A percentile compares a stretch with the other conserved stretches of the same genome.
Conservation (phyloP, 1,140 invertebrate species). For the Psilanteris sp. region DNA sequence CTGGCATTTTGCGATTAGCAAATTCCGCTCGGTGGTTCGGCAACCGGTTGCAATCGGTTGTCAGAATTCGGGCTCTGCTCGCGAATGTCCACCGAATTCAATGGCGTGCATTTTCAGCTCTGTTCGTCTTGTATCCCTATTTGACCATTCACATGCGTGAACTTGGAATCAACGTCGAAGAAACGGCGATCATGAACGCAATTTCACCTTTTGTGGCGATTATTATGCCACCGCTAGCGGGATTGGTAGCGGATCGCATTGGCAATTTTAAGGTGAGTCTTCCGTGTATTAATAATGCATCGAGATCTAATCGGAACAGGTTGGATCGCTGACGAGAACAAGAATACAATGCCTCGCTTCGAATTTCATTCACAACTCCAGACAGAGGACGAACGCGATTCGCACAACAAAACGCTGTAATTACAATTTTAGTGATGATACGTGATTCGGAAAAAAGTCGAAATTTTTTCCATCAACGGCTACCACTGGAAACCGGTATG, state of each 20-base stretch:
- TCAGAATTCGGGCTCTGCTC: not conserved
- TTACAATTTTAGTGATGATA: not conserved
- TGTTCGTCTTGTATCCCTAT: constrained; percentile 90
- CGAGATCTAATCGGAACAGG: not conserved
- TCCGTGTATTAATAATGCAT: not conserved
- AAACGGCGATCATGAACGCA: constrained; percentile 92
- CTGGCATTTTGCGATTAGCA: no score
- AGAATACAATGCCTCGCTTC: not conserved
- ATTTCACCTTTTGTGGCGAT: constrained; percentile 89
- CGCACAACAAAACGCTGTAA: not conserved
- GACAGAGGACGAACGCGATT: not conserved
- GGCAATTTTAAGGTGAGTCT: constrained; percentile 88
- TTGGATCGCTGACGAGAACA: not conserved
- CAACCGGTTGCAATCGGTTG: no score
- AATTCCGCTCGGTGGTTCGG: no score
- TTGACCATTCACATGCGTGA: constrained; percentile 92
- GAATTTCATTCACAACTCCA: not conserved
- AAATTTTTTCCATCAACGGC: not conserved
- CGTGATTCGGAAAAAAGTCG: not conserved
- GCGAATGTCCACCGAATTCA: no score
- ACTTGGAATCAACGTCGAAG: constrained; percentile 89
- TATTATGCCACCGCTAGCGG: constrained; percentile 88
- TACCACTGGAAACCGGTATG: constrained; percentile 10
- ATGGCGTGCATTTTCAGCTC: constrained; percentile 83
- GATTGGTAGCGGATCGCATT: constrained; percentile 88